phyloP scores from a whole-genome alignment of 2,113 vertebrate species.

The Albula goreensis region DNA sequence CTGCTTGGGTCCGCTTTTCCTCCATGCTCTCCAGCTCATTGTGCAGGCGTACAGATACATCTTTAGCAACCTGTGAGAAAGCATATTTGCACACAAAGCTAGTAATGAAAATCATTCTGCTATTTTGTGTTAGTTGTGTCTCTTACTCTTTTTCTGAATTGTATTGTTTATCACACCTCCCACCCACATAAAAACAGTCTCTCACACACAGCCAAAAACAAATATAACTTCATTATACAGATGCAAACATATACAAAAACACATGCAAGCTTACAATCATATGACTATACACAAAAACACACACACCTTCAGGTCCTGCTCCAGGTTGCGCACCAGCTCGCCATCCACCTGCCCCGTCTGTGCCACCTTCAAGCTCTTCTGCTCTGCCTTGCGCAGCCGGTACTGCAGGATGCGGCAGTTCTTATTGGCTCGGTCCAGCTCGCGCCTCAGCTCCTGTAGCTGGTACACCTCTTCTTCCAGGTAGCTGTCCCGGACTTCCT shows the following conservation, averaged over 20 bases:
- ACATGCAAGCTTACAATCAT: not conserved
- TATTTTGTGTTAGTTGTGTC: not conserved
- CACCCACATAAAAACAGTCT: not conserved
- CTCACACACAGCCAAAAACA: not conserved
- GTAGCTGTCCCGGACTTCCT: constrained; percentile 97
- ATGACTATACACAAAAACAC: not conserved
- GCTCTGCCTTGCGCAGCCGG: constrained; percentile 93
- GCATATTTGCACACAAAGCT: not conserved
- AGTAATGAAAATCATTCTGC: not conserved
- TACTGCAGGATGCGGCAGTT: constrained; percentile 98
- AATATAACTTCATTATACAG: not conserved
- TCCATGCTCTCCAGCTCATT: constrained; percentile 95
- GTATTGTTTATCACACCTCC: not conserved
- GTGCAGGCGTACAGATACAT: constrained; percentile 94
- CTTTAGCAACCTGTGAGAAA: constrained; percentile 86
- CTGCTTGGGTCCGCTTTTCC: constrained; percentile 91
- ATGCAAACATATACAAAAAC: not conserved
- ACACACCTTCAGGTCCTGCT: constrained; percentile 93
- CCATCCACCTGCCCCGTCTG: constrained; percentile 90
- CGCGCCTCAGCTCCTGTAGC: constrained; percentile 95
- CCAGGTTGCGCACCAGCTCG: constrained; percentile 91
- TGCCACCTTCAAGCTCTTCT: constrained; percentile 87
- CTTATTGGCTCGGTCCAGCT: constrained; percentile 95
- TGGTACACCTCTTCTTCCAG: constrained; percentile 97
- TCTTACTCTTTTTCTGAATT: no score